Evolutionary conservation across 2,888 invertebrate genomes (phyloP).

Genomic region (Protodeltote pygarga): DNA sequence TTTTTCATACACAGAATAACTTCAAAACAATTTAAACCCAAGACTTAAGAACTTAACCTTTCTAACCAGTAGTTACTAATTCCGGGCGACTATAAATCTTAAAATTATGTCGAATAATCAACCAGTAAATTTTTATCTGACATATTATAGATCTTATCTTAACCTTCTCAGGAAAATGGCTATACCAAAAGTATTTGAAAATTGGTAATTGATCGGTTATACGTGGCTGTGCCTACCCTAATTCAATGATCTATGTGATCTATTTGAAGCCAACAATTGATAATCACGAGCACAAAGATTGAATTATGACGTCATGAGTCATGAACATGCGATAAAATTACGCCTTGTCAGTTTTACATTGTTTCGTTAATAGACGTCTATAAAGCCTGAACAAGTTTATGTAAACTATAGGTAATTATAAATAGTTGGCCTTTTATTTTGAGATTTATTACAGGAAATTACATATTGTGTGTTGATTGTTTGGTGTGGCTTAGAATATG

Average conservation of each 20-base stretch:
- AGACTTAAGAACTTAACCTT: too few species aligned
- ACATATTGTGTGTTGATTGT: not conserved
- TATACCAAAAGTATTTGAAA: not conserved
- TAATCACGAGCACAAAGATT: constrained; percentile 52
- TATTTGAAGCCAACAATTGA: constrained; percentile 56
- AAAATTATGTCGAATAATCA: too few species aligned
- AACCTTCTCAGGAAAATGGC: constrained; percentile 11
- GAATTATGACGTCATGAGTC: constrained; percentile 61
- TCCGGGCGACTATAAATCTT: too few species aligned
- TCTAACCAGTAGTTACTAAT: too few species aligned
- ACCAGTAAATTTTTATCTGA: constrained; percentile 29
- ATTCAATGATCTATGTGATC: constrained; percentile 48
- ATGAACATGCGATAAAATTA: constrained; percentile 44
- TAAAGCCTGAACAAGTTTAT: constrained; percentile 14
- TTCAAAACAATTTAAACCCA: too few species aligned
- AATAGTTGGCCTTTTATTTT: constrained; percentile 17
- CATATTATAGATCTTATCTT: constrained; percentile 16
- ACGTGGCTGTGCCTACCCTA: constrained; percentile 10
- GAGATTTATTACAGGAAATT: constrained; percentile 10
- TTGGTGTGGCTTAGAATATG: not conserved
- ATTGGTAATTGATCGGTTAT: constrained; percentile 24
- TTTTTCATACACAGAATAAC: too few species aligned
- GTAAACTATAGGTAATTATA: constrained; percentile 10
- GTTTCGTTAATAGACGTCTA: constrained; percentile 46
- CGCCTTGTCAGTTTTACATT: constrained; percentile 44